phyloP scores from a whole-genome alignment of 2,113 vertebrate species.

The Notarius quadriscutis region DNA sequence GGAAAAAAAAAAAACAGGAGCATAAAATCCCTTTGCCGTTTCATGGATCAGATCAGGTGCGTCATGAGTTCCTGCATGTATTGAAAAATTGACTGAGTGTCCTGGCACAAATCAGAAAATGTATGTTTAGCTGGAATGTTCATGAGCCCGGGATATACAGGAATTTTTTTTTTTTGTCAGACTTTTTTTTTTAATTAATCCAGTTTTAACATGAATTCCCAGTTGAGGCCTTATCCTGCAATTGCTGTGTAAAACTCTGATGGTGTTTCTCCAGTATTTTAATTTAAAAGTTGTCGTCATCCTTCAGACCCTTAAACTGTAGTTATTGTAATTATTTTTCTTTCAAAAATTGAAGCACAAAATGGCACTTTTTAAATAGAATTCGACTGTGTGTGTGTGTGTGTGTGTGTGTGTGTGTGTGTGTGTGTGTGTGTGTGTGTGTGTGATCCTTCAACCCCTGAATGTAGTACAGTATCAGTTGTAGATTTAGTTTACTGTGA shows the following conservation, averaged over 20 bases:
- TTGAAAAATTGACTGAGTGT: not conserved
- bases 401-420: slow-evolving; percentile 19
- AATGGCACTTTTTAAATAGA: slow-evolving; percentile 59
- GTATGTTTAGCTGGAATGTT: slow-evolving; percentile 5
- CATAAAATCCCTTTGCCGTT: not conserved
- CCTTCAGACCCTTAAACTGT: slow-evolving; percentile 44
- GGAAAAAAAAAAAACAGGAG: no score
- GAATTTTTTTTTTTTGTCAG: not conserved
- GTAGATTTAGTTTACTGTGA: slow-evolving; percentile 31
- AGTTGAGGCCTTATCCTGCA: slow-evolving; percentile 46
- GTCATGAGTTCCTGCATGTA: not conserved
- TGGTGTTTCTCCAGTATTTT: slow-evolving; percentile 35
- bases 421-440: not conserved
- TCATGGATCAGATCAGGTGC: not conserved
- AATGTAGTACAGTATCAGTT: not conserved
- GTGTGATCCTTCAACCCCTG: not conserved
- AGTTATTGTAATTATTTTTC: slow-evolving; percentile 14
- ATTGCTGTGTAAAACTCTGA: slow-evolving; percentile 35
- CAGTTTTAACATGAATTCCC: slow-evolving; percentile 34
- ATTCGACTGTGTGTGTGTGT: slow-evolving; percentile 16
- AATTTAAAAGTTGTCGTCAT: slow-evolving; percentile 24
- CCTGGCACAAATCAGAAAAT: not conserved
- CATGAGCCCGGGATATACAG: not conserved
- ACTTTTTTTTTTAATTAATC: slow-evolving; percentile 9
- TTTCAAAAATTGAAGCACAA: slow-evolving; percentile 54